phyloP scores from a whole-genome alignment of 2,797 vertebrate species.

The Hypotaenidia philippensis region DNA sequence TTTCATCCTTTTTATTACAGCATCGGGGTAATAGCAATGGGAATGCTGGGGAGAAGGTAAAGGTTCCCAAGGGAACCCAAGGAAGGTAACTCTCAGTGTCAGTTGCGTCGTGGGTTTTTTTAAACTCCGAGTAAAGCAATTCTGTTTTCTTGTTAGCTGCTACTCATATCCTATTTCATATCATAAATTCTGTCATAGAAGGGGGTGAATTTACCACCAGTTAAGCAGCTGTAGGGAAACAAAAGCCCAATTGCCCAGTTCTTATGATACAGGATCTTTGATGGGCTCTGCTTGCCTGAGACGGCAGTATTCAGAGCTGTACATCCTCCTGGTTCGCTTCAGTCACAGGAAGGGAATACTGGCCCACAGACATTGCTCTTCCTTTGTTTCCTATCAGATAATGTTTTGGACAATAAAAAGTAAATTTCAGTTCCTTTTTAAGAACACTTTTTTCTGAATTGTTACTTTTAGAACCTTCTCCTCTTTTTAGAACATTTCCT shows the following conservation, averaged over 20 bases:
- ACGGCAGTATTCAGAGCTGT: not conserved
- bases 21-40: not conserved
- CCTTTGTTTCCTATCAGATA: not conserved
- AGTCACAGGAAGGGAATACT: not conserved
- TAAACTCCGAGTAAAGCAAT: not conserved
- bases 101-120: accelerated
- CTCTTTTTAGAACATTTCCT: not conserved
- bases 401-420: not conserved
- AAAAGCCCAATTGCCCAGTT: not conserved
- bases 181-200: not conserved
- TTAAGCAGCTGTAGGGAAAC: not conserved
- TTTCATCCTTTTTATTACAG: not conserved
- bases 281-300: not conserved
- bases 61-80: not conserved
- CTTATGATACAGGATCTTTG: not conserved
- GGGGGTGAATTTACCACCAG: not conserved
- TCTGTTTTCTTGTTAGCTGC: not conserved
- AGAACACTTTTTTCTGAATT: not conserved
- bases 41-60: not conserved
- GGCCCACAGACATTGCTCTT: not conserved
- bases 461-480: not conserved
- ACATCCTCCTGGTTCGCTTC: not conserved
- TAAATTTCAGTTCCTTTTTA: not conserved
- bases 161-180: not conserved
- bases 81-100: not conserved